Conservation (phyloP, 2,113 vertebrate species). For the Zapus hudsonius region DNA sequence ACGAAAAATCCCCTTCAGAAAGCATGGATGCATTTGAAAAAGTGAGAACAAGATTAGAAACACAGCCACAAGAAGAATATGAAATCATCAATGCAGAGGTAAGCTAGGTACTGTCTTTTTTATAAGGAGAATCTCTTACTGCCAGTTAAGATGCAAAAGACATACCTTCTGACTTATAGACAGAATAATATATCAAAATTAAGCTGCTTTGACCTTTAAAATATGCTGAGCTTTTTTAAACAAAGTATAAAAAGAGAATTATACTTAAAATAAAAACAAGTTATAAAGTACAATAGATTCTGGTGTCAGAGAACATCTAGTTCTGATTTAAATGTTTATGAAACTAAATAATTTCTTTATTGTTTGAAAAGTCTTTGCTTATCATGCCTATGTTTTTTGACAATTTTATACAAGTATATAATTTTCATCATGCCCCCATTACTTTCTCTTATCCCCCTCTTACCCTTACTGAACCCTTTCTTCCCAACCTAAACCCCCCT, state of each 20-base stretch:
- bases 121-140: not conserved
- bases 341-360: not conserved
- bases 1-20: slow-evolving; percentile 79
- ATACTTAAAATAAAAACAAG: slow-evolving; percentile 36
- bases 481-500: too few species aligned
- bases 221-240: slow-evolving; percentile 14
- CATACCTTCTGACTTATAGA: not conserved
- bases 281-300: not conserved
- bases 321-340: not conserved
- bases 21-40: slow-evolving; percentile 84
- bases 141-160: not conserved
- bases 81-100: slow-evolving; percentile 85
- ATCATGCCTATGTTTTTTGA: not conserved
- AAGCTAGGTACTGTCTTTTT: not conserved
- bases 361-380: slow-evolving; percentile 45
- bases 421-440: not conserved
- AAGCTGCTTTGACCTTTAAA: not conserved
- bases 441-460: too few species aligned
- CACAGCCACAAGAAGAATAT: slow-evolving; percentile 83
- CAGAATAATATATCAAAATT: not conserved
- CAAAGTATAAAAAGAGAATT: not conserved
- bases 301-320: not conserved
- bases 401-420: too few species aligned
- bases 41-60: slow-evolving; percentile 83
- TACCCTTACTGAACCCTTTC: too few species aligned